Base-by-base conservation (phyloP, 2,113 vertebrate species). In the Rhinolophus ferrumequinum region DNA sequence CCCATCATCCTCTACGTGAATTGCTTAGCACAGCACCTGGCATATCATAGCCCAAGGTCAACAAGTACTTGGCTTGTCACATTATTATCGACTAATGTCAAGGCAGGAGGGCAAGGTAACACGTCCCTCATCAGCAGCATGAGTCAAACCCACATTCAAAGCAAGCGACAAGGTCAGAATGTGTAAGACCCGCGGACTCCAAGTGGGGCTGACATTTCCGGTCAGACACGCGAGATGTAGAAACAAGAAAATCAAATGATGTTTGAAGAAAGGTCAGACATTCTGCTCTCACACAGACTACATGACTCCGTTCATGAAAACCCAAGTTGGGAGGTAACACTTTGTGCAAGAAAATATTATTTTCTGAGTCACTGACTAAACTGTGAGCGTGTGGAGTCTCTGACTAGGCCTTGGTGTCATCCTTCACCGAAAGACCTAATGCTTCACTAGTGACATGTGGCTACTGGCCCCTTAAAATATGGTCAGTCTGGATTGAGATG, bases 101-200 rank as follows among this genome's bases (percentile, higher is more conserved):
- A 56, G 21, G 6, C 8, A 50, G 35, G 26, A 50, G 0, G 54
- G n/a, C 10, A 56, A n/a, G 28, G 24, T 67, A 52, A 28, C 9
- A 69, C 50, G 84, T 30, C 75, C 14, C 15, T 44, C 58, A 75
- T n/a, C 10, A 22, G 52, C 10, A 8, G 64, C 30, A 56, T 18
- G 19, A 44, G 9, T 30, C 5, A 44, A 38, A 2, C 41, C 41
- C 38, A 21, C 33, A 69, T 28, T 73, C 24, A 67, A 47, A 62
- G 72, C 16, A 30, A 35, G 19, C 0, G 3, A 0, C 62, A 16
- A 38, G 15, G 8, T 72, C 77, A 56, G 44, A 77, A 24, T 38
- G 22, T 6, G 0, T 24, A 52, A 1, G 6, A 33, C 7, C 33
- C 47, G 22, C 14, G 62, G 8, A 33, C 9, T 70, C 6, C 16